Base-by-base conservation (phyloP, 1,140 invertebrate genomes). In the Chironomus striatipennis region DNA sequence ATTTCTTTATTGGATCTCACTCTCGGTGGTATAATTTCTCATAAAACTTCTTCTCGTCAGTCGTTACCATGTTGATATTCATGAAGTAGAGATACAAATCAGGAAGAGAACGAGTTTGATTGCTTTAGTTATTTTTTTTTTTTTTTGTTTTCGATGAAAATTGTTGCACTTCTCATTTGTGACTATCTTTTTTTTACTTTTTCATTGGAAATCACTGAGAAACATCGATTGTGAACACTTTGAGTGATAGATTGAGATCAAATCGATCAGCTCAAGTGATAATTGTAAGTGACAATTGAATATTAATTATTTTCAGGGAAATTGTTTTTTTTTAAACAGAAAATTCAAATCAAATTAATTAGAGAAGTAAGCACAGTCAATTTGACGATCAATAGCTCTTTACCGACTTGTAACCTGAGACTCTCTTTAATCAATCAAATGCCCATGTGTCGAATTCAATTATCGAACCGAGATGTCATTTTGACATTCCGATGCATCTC, bases 221-320 rank as follows among this genome's bases (percentile, higher is more conserved):
- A 20, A 70, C 47, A 57, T 57, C 47, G 47, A n/a, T 10, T n/a
- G 9, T 12, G n/a, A n/a, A n/a, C 47, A n/a, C 47, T 57, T 57
- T 57, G 65, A 70, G 6, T 70, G 65, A 70, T 70, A 10, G 65
- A 20, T 70, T 70, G 65, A 70, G 65, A 20, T 70, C 65, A 70
- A 57, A 57, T 57, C 47, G n/a, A 70, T 10, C 65, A 57, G 17
- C 10, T 7, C 17, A 21, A 70, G 8, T 70, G 65, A 70, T 70
- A 70, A 70, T 70, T 18, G n/a, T 6, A 20, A 70, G 65, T 18
- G 65, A 70, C 65, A 70, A 21, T 70, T 70, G 17, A 15, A 70
- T 20, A 18, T 70, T 5, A 57, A 57, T 57, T 57, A 57, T 47
- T 57, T 57, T 15, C 12, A 4, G n/a, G n/a, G n/a, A n/a, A n/a